Percentiles rank a stretch among this genome's conserved stretches.
Conservation (phyloP, 2,113 vertebrate species). For the Indicator maculatus region DNA sequence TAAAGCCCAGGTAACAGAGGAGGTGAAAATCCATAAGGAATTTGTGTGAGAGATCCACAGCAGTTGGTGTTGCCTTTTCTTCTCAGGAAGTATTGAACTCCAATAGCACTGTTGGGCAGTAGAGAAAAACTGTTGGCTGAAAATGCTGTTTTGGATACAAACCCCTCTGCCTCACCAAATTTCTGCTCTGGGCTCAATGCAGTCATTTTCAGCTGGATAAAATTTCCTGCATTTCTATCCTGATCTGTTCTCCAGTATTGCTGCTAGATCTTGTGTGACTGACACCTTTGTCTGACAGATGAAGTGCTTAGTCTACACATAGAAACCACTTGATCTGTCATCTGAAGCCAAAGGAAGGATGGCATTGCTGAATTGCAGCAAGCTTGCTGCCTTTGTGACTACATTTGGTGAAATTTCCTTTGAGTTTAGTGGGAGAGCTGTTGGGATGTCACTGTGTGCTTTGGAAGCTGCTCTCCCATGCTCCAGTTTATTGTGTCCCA, state of each 20-base stretch:
- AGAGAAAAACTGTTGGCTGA: neutral
- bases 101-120: neutral
- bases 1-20: neutral
- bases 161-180: neutral
- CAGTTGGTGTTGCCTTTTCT: neutral
- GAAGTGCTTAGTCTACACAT: neutral
- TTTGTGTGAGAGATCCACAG: neutral
- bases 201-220: neutral
- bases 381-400: neutral
- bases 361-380: neutral
- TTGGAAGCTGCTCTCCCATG: neutral
- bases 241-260: neutral
- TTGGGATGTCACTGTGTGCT: neutral
- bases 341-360: neutral
- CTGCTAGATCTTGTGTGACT: neutral
- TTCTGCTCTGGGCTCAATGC: neutral
- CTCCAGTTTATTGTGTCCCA: neutral
- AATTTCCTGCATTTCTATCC: neutral
- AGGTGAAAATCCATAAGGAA: constrained; percentile 6
- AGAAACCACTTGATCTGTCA: neutral
- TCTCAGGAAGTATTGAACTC: constrained; percentile 6
- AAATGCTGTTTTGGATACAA: neutral
- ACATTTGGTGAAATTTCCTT: neutral
- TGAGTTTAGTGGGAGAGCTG: neutral
- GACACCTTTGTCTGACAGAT: neutral